These are phyloP conservation scores for Mythimna loreyi DNA, from an alignment of 2,888 invertebrate genomes.

Conservation along the genomic window DNA sequence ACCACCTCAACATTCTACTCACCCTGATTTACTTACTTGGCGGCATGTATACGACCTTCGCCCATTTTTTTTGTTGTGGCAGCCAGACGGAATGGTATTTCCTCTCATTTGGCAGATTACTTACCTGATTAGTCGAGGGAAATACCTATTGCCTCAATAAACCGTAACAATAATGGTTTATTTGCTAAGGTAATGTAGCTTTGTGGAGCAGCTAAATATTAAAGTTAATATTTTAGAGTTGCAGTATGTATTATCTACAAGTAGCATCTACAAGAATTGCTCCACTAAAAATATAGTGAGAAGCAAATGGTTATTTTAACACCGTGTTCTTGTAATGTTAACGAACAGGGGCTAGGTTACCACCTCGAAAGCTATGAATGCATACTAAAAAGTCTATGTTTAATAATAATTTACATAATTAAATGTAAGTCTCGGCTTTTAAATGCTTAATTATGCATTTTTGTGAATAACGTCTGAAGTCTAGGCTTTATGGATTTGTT, in stretches of 20 bases:
- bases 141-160: conserved; percentile 28
- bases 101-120: conserved; percentile 59
- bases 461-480: conserved; percentile 19
- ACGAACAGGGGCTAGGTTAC: conserved; percentile 20
- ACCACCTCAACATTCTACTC: conserved; percentile 54
- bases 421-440: conserved; percentile 25
- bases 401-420: conserved; percentile 46
- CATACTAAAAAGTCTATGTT: conserved; percentile 20
- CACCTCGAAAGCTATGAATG: conserved; percentile 18
- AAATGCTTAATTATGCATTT: conserved; percentile 32
- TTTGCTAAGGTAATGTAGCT: conserved; percentile 11
- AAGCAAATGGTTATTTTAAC: conserved; percentile 24
- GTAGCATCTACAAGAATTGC: background rate
- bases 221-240: background rate
- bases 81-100: conserved; percentile 66
- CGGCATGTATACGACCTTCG: conserved; percentile 69
- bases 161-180: conserved; percentile 8
- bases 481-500: background rate
- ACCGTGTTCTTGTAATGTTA: conserved; percentile 17
- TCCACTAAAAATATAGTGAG: background rate
- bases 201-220: background rate
- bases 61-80: conserved; percentile 69
- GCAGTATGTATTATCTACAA: background rate
- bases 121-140: conserved; percentile 40
- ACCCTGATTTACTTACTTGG: conserved; percentile 52